Evolutionary conservation across 2,888 invertebrate species (phyloP).

Genomic region (Thymelicus sylvestris): DNA sequence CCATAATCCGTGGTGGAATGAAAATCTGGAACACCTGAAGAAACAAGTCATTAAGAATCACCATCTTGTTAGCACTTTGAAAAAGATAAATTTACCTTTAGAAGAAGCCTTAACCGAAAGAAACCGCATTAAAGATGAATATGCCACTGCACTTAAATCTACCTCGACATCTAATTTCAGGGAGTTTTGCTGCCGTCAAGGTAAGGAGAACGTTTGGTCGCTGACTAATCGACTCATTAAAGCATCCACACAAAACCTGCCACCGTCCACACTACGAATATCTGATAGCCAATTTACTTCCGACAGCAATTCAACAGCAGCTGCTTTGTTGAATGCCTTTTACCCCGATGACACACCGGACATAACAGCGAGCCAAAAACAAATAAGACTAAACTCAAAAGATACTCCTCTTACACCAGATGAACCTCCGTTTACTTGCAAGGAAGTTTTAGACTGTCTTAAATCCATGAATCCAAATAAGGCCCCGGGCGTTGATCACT

Average conservation of each 20-base stretch:
- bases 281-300: not conserved
- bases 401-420: not conserved
- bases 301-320: not conserved
- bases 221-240: not conserved
- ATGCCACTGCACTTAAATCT: not conserved
- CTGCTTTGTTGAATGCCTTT: not conserved
- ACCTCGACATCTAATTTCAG: slow-evolving; percentile 39
- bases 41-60: not conserved
- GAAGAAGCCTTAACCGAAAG: not conserved
- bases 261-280: not conserved
- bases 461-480: slow-evolving; percentile 39
- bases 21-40: not conserved
- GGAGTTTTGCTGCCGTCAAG: slow-evolving; percentile 42
- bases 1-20: not conserved
- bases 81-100: not conserved
- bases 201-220: not conserved
- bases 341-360: not conserved
- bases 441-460: slow-evolving; percentile 17
- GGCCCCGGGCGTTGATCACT: slow-evolving; percentile 23
- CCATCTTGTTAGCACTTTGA: not conserved
- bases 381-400: slow-evolving; percentile 36
- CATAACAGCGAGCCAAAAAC: not conserved
- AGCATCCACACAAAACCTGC: not conserved
- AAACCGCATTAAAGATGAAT: not conserved
- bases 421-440: not conserved